phyloP scores from a whole-genome alignment of 2,797 vertebrate species.

The Channallabes apus region DNA sequence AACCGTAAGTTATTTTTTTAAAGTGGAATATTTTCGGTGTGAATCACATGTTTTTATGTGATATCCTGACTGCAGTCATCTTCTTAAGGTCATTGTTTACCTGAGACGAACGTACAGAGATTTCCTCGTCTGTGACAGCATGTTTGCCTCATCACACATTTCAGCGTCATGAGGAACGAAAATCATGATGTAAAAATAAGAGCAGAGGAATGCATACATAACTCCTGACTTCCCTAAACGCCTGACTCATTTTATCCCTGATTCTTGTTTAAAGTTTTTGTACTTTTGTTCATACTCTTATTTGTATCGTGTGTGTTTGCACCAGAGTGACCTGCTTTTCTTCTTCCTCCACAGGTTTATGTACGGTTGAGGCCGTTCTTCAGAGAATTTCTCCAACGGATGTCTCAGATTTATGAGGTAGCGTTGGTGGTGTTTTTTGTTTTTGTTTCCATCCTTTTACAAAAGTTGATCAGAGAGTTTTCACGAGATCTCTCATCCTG shows the following conservation, averaged over 20 bases:
- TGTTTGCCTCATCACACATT: background rate
- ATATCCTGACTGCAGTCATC: background rate
- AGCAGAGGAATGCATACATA: background rate
- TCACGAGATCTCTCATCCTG: background rate
- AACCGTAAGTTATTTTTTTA: background rate
- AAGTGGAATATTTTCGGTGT: no score
- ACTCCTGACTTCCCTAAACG: background rate
- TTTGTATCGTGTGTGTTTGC: background rate
- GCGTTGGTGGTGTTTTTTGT: no score
- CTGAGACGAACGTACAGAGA: background rate
- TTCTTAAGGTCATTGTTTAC: background rate
- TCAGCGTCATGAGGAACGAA: background rate
- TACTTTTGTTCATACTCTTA: background rate
- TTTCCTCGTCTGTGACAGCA: background rate
- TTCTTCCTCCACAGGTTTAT: slow-evolving; percentile 73
- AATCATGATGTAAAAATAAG: background rate
- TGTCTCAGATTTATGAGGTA: slow-evolving; percentile 91
- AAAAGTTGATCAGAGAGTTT: background rate
- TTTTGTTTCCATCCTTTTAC: background rate
- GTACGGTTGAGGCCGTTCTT: slow-evolving; percentile 87
- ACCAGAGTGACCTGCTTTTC: background rate
- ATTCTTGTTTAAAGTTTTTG: background rate
- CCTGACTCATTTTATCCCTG: no score
- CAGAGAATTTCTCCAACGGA: slow-evolving; percentile 86
- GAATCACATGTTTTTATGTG: no score